Conservation (phyloP, 2,888 invertebrate genomes). For the Mantis religiosa region DNA sequence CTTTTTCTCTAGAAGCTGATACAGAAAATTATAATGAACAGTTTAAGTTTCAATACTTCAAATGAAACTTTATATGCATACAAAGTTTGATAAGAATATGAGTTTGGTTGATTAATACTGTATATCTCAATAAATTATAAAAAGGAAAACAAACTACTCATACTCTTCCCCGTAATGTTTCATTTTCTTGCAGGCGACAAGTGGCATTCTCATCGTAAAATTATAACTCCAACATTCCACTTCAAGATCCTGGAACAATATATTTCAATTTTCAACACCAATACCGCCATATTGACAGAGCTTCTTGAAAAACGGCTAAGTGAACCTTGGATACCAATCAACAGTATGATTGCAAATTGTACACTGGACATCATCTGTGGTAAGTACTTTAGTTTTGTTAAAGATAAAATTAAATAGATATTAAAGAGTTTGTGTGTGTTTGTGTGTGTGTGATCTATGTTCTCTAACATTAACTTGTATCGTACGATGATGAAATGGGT, state of each 20-base stretch:
- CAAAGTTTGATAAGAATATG: too few species aligned
- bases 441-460: too few species aligned
- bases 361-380: not conserved
- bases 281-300: not conserved
- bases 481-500: too few species aligned
- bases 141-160: not conserved
- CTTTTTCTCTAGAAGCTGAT: too few species aligned
- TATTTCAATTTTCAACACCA: not conserved
- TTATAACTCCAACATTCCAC: not conserved
- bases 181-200: not conserved
- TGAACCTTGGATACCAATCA: not conserved
- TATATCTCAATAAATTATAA: too few species aligned
- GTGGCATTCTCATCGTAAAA: not conserved
- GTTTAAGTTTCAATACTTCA: too few species aligned
- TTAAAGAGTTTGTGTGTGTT: too few species aligned
- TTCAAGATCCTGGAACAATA: not conserved
- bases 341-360: not conserved
- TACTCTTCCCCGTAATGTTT: not conserved
- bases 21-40: too few species aligned
- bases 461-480: too few species aligned
- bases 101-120: too few species aligned
- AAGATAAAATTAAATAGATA: too few species aligned
- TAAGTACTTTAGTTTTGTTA: not conserved
- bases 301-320: not conserved
- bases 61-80: too few species aligned